Percentiles rank a stretch among this genome's conserved stretches.
phyloP scores from a whole-genome alignment of 2,888 invertebrate species.

The Atherix ibis region DNA sequence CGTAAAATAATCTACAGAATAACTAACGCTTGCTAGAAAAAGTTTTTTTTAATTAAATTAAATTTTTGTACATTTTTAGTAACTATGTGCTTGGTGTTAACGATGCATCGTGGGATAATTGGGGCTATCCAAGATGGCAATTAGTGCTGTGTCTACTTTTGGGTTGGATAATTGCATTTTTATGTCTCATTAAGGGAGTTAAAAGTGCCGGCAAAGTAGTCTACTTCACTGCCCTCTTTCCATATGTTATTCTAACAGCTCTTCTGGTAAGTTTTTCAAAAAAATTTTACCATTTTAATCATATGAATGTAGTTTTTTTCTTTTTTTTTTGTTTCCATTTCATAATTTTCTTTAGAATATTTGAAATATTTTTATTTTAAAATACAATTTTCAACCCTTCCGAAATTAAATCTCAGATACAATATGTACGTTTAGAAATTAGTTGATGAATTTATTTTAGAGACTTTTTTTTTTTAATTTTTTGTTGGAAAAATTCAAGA shows the following conservation, averaged over 20 bases:
- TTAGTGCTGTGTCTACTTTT: slow-evolving; percentile 59
- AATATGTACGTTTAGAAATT: no score
- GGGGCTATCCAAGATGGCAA: slow-evolving; percentile 44
- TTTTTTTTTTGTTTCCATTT: no score
- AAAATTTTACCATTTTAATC: no score
- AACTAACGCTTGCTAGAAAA: no score
- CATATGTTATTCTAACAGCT: slow-evolving; percentile 48
- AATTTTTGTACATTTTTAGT: slow-evolving; percentile 33
- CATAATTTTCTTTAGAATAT: no score
- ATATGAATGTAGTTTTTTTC: no score
- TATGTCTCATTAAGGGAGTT: slow-evolving; percentile 78
- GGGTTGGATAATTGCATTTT: slow-evolving; percentile 70
- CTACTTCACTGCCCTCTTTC: slow-evolving; percentile 44
- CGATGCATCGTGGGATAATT: slow-evolving; percentile 30
- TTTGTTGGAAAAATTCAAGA: no score
- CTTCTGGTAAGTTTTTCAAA: slow-evolving; percentile 49
- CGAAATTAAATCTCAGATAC: no score
- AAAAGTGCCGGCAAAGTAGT: slow-evolving; percentile 80
- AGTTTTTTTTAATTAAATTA: neutral
- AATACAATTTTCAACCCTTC: no score
- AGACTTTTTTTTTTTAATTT: no score
- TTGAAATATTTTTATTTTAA: no score
- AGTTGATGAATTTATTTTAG: no score
- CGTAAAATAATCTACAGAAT: neutral
- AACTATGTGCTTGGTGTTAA: slow-evolving; percentile 60